Evolutionary conservation across 2,797 vertebrate species (phyloP), one percentile per base, ranked within the genome.

Genomic region (Limnodromus scolopaceus): DNA sequence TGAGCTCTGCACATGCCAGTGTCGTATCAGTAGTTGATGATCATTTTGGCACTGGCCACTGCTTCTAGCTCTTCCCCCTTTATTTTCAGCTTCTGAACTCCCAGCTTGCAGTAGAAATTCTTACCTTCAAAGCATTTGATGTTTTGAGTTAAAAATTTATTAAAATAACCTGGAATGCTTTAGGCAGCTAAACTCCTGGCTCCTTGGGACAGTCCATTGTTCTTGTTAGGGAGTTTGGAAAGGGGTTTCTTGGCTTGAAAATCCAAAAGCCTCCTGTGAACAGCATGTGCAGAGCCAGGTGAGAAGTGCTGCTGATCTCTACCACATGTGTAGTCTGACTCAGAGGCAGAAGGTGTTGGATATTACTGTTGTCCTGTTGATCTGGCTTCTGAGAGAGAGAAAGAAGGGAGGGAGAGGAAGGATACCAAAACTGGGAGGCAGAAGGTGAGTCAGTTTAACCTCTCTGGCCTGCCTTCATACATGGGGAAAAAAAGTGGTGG

Each of bases 101-200:
- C 39, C 36, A 82, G 43, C n/a, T 86, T 61, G 34, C 28, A 34
- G 17, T 11, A 71, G 65, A 75, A 75, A 75, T 70, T 70, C 17
- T 54, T 64, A 57, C 43, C 66, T 93, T 87, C 36, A 25, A 75
- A 27, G 16, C 8, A 64, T 71, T 81, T 82, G 24, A 54, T 82
- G 19, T 64, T 93, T 87, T 91, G 23, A 84, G 54, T 87, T 70
- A 63, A 91, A 80, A 66, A 14, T 6, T 9, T 57, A 57, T 89
- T 89, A 38, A 54, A 80, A 88, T 76, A 41, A 54, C 39, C 38
- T 84, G 39, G 34, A 57, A 61, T 57, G 32, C 51, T 61, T 77
- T 72, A 86, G 54, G 25, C 32, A 74, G 23, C 34, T 74, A 10
- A 65, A 57, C 17, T 88, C 34, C 49, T 87, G 41, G 7, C 54